Base-by-base conservation (phyloP, 2,113 vertebrate species). In the Elachura formosa region DNA sequence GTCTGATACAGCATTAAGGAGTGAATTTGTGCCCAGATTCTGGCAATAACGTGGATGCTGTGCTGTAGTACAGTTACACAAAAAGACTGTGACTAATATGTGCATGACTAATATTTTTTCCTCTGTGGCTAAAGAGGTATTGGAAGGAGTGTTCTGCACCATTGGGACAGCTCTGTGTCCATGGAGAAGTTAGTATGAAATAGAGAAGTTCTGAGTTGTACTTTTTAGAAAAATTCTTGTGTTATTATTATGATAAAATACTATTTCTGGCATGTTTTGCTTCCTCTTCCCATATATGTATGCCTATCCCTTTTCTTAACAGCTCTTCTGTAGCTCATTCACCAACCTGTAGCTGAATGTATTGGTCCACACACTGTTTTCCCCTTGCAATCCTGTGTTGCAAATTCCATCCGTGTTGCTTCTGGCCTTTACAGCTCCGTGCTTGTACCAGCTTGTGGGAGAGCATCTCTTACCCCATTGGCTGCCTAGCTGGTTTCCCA, bases 341-440 rank as follows among this genome's bases (percentile, higher is more conserved):
- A 77, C 49, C 36, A 48, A 1, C 28, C 9, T 51, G 17, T 41
- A 75, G 25, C 12, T 76, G 67, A 52, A 43, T 45, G 18, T 41
- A 28, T 72, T 6, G 1, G 40, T 73, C 49, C 14, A 23, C 8
- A 15, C 10, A 8, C 12, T 24, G 23, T 10, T 68, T 12, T 80
- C 49, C 20, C 49, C 23, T 18, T 2, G 3, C 64, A 69, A 62
- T 89, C 38, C n/a, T 36, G 17, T 26, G 16, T 31, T 66, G 20
- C 25, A 56, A 14, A 74, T 89, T 73, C 41, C 31, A n/a, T 0
- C 24, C 0, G 0, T 15, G 19, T 79, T 83, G 52, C 14, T 36
- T 72, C 23, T 56, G 48, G 4, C n/a, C 28, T 68, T 79, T 76
- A 26, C 25, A 46, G 33, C 18, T 43, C 26, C 0, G 0, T 56